A percentile compares a stretch with the other conserved stretches of the same genome.
Conservation (phyloP, 1,140 invertebrate species). For the Chironomus striatipennis region DNA sequence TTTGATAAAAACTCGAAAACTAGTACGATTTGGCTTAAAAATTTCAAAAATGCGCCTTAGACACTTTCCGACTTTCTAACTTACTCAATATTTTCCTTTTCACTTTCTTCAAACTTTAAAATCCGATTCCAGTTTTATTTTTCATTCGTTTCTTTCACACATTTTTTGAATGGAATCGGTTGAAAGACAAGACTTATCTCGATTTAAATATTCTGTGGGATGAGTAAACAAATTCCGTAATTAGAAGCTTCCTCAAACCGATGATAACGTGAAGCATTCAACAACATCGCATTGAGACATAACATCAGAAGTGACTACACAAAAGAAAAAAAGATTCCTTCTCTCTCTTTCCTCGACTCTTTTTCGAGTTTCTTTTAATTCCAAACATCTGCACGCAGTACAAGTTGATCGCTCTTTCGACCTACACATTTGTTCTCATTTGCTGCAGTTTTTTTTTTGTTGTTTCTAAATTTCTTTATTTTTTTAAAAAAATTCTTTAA, state of each 20-base stretch:
- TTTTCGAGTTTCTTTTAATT: neutral
- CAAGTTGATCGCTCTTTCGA: slow-evolving; percentile 14
- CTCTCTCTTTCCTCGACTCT: neutral
- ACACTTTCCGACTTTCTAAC: too few species aligned
- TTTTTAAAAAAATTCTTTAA: neutral
- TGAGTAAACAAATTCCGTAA: neutral
- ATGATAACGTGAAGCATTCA: neutral
- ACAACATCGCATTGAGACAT: neutral
- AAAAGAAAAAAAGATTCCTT: neutral
- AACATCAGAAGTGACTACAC: neutral
- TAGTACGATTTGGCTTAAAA: too few species aligned
- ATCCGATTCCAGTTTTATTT: neutral
- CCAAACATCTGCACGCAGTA: slow-evolving; percentile 14
- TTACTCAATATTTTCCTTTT: too few species aligned
- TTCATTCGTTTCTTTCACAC: neutral
- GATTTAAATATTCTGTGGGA: neutral
- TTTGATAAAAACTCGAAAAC: too few species aligned
- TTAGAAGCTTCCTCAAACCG: neutral
- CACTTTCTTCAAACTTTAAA: neutral
- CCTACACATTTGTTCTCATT: neutral
- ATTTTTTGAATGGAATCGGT: neutral
- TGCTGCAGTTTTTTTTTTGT: neutral
- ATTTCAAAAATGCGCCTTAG: too few species aligned
- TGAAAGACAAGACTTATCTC: too few species aligned
- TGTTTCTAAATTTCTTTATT: neutral